These are phyloP conservation scores for Hedya salicella DNA, from an alignment of 2,888 invertebrate genomes.

Conservation along the genomic window DNA sequence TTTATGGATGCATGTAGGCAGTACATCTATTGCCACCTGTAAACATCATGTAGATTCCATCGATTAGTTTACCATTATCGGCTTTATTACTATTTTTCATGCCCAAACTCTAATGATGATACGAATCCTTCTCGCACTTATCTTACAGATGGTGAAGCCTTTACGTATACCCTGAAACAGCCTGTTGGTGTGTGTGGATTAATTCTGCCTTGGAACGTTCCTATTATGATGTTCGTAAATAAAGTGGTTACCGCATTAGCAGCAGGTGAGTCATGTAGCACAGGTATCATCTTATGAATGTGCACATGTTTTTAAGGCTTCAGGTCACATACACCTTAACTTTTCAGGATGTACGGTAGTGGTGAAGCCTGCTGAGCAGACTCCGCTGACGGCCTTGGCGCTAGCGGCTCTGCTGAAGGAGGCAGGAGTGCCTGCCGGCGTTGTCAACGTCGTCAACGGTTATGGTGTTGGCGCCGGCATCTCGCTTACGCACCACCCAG, in stretches of 20 bases:
- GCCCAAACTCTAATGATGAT: background rate
- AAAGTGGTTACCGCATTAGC: constrained; percentile 92
- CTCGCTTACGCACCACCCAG: constrained; percentile 88
- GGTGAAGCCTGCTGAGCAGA: constrained; percentile 97
- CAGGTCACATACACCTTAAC: too few species aligned
- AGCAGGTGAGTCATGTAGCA: constrained; percentile 54
- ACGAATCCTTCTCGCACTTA: background rate
- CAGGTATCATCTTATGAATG: too few species aligned
- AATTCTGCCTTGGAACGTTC: constrained; percentile 97
- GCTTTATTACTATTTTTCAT: too few species aligned
- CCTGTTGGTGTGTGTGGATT: constrained; percentile 91
- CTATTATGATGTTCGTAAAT: constrained; percentile 94
- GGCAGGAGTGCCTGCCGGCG: constrained; percentile 95
- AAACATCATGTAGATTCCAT: too few species aligned
- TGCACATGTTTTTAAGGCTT: too few species aligned
- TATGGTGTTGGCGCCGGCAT: constrained; percentile 91
- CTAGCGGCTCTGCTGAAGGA: constrained; percentile 91
- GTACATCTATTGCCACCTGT: too few species aligned
- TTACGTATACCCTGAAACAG: constrained; percentile 87
- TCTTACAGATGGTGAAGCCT: constrained; percentile 87
- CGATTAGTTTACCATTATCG: too few species aligned
- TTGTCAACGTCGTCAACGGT: constrained; percentile 95
- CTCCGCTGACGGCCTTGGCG: constrained; percentile 94
- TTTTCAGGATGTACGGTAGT: constrained; percentile 89
- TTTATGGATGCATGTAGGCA: too few species aligned